A percentile compares a stretch with the other conserved stretches of the same genome.
Evolutionary conservation across 2,113 vertebrate genomes (phyloP).

Genomic region (Phyllopteryx taeniolatus): DNA sequence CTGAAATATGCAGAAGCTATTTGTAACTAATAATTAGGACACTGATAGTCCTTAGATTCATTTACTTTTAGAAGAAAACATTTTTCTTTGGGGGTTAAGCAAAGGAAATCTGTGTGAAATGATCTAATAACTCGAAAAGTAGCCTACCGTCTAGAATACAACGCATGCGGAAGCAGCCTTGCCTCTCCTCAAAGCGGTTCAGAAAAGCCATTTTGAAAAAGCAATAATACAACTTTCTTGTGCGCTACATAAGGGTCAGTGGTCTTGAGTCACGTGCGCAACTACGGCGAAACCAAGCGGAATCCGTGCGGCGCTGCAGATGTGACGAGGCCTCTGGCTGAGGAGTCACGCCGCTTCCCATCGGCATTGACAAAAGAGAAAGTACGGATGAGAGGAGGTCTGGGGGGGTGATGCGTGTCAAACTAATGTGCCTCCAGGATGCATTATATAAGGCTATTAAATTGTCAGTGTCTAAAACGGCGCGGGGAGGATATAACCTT

Average conservation of each 20-base stretch:
- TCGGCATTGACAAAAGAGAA: slow-evolving; percentile 47
- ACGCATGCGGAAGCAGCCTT: slow-evolving; percentile 12
- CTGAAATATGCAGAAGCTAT: slow-evolving; percentile 61
- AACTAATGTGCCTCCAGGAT: slow-evolving; percentile 69
- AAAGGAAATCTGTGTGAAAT: slow-evolving; percentile 31
- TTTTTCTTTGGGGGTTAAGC: slow-evolving; percentile 33
- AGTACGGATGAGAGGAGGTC: slow-evolving; percentile 43
- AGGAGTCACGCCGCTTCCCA: slow-evolving; percentile 59
- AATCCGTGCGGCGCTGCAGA: slow-evolving; percentile 46
- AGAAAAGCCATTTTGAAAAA: slow-evolving; percentile 11
- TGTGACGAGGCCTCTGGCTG: slow-evolving; percentile 47
- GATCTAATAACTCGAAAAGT: slow-evolving; percentile 16
- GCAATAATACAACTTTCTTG: slow-evolving; percentile 19
- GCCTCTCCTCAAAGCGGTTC: not conserved
- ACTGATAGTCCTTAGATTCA: slow-evolving; percentile 50
- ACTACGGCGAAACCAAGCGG: slow-evolving; percentile 44
- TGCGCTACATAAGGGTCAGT: slow-evolving; percentile 27
- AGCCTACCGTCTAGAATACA: slow-evolving; percentile 9
- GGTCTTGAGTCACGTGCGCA: slow-evolving; percentile 18
- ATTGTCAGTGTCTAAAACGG: slow-evolving; percentile 67
- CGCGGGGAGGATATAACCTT: slow-evolving; percentile 59
- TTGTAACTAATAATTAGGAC: slow-evolving; percentile 61
- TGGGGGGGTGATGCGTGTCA: slow-evolving; percentile 58
- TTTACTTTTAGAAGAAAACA: slow-evolving; percentile 49
- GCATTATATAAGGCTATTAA: slow-evolving; percentile 76